Evolutionary conservation across 2,797 vertebrate genomes (phyloP).

Genomic region (Pelochelys cantorii): DNA sequence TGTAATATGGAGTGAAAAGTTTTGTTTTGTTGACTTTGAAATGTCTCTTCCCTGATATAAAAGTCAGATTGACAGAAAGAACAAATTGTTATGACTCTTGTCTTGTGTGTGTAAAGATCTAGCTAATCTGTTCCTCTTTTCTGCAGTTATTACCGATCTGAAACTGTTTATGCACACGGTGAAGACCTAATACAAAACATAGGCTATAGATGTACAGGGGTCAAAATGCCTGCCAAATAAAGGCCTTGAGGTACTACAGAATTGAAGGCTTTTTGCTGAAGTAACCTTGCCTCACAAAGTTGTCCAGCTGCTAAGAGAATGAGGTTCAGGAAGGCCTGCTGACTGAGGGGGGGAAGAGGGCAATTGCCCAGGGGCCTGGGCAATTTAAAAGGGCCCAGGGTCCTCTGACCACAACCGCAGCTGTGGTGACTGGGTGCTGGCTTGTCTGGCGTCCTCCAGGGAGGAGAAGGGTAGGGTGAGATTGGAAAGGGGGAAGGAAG

Average conservation of each 20-base stretch:
- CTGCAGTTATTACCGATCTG: neutral
- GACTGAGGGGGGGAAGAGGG: too few relatives aligned
- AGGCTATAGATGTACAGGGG: slow-evolving; percentile 20
- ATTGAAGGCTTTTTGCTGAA: slow-evolving; percentile 16
- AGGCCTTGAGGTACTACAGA: neutral
- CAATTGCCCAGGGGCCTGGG: too few relatives aligned
- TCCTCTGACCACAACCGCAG: too few relatives aligned
- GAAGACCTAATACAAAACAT: slow-evolving; percentile 6
- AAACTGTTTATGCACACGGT: neutral
- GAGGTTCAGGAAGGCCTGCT: neutral
- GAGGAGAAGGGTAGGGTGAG: too few relatives aligned
- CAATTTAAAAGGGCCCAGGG: too few relatives aligned
- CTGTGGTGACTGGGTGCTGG: too few relatives aligned
- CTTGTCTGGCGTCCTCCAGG: too few relatives aligned
- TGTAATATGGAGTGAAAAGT: neutral
- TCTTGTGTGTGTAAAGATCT: accelerated
- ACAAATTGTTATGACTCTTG: neutral
- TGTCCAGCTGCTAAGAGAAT: neutral
- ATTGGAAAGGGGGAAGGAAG: too few relatives aligned
- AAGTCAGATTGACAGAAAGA: neutral
- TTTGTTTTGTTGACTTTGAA: neutral
- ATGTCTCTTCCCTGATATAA: neutral
- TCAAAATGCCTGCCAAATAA: neutral
- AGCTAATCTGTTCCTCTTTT: neutral
- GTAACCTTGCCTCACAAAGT: neutral